Conservation (phyloP, 2,113 vertebrate genomes). For the Paramormyrops kingsleyae region DNA sequence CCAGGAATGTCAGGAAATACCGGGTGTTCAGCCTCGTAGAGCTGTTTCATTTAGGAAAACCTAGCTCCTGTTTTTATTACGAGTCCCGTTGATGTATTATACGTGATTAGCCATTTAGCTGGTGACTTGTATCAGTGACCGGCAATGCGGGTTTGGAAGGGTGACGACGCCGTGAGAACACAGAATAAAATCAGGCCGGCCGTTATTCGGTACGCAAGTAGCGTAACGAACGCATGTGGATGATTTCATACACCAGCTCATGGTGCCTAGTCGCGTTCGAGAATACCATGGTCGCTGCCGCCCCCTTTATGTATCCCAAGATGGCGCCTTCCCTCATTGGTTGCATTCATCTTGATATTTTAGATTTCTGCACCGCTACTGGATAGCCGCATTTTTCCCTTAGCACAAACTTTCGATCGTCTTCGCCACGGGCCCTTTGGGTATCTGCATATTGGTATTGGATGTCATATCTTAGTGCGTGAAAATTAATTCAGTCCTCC, state of each 20-base stretch:
- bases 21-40: neutral
- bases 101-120: neutral
- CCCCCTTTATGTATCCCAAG: conserved; percentile 66
- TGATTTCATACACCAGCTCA: neutral
- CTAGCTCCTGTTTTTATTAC: neutral
- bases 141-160: conserved; percentile 16
- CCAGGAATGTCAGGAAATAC: neutral
- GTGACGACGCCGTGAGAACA: neutral
- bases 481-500: conserved; percentile 31
- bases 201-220: conserved; percentile 25
- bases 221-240: neutral
- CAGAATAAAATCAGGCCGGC: conserved; percentile 20
- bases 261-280: conserved; percentile 50
- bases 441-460: neutral
- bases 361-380: conserved; percentile 6
- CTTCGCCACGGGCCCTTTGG: neutral
- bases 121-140: neutral
- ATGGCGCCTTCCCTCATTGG: conserved; percentile 71
- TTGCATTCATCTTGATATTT: conserved; percentile 39
- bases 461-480: neutral
- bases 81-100: neutral
- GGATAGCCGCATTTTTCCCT: neutral
- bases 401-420: neutral
- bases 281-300: conserved; percentile 57
- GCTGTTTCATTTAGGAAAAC: neutral